phyloP scores from a whole-genome alignment of 1,140 invertebrate genomes.

The Meloidogyne exigua region DNA sequence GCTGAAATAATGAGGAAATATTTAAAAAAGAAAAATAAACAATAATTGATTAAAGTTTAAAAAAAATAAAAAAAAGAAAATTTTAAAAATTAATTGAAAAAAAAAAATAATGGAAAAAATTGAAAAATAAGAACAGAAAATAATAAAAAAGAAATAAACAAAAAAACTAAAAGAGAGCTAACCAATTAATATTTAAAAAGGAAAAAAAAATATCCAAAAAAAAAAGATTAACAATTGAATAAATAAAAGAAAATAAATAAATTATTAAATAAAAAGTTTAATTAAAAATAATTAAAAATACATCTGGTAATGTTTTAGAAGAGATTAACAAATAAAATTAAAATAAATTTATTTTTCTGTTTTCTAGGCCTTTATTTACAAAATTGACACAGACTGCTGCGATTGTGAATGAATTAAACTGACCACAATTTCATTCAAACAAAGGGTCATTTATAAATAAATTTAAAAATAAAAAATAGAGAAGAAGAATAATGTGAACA shows the following conservation, averaged over 20 bases:
- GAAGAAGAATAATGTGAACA: neutral
- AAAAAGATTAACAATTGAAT: neutral
- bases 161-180: neutral
- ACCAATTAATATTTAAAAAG: conserved; percentile 7
- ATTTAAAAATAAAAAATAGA: neutral
- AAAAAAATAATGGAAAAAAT: neutral
- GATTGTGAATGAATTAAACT: too few species aligned
- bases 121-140: neutral
- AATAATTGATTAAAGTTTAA: neutral
- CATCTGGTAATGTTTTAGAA: too few species aligned
- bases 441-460: neutral
- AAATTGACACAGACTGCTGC: neutral
- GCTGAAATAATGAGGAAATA: neutral
- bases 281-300: too few species aligned
- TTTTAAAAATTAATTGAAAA: neutral
- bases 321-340: too few species aligned
- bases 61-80: neutral
- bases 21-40: neutral
- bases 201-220: neutral
- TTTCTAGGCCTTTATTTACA: neutral
- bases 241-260: conserved; percentile 4
- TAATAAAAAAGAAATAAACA: neutral
- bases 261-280: too few species aligned
- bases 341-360: neutral
- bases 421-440: conserved; percentile 5